Conservation (phyloP, 2,888 invertebrate species). For the Fragum sueziense region DNA sequence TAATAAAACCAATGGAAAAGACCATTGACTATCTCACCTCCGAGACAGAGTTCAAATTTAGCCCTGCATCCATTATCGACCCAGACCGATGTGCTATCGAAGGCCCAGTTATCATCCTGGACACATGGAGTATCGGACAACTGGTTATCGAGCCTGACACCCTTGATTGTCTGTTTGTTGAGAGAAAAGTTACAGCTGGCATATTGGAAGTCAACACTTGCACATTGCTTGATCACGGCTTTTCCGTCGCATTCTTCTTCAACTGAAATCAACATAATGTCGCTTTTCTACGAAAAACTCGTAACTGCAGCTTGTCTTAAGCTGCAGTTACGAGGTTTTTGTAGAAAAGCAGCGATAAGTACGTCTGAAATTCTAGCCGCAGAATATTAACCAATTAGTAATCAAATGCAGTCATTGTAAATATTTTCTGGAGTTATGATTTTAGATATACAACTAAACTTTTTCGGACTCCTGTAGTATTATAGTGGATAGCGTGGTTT, state of each 20-base stretch:
- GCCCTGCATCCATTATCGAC: slow-evolving; percentile 14
- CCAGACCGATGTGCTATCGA: slow-evolving; percentile 7
- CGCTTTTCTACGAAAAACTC: too few species aligned
- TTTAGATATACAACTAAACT: too few species aligned
- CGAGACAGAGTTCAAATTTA: slow-evolving; percentile 14
- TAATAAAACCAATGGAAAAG: background rate
- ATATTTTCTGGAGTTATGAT: too few species aligned
- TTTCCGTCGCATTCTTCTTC: slow-evolving; percentile 11
- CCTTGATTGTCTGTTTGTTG: slow-evolving; percentile 3
- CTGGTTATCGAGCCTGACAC: background rate
- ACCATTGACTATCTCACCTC: background rate
- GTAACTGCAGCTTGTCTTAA: too few species aligned
- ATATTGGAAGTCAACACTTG: background rate
- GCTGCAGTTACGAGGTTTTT: too few species aligned
- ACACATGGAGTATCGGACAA: background rate
- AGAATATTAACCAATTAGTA: too few species aligned
- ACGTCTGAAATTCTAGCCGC: too few species aligned
- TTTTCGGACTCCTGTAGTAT: too few species aligned
- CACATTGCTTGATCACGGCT: background rate
- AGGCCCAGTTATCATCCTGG: slow-evolving; percentile 15
- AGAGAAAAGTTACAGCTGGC: background rate
- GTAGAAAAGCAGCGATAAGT: too few species aligned
- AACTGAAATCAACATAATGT: background rate
- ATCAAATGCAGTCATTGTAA: too few species aligned
- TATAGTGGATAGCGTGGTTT: too few species aligned